Evolutionary conservation across 1,140 invertebrate genomes (phyloP), one percentile per base, ranked within the genome.

Genomic region (Drosophila ohnishii): DNA sequence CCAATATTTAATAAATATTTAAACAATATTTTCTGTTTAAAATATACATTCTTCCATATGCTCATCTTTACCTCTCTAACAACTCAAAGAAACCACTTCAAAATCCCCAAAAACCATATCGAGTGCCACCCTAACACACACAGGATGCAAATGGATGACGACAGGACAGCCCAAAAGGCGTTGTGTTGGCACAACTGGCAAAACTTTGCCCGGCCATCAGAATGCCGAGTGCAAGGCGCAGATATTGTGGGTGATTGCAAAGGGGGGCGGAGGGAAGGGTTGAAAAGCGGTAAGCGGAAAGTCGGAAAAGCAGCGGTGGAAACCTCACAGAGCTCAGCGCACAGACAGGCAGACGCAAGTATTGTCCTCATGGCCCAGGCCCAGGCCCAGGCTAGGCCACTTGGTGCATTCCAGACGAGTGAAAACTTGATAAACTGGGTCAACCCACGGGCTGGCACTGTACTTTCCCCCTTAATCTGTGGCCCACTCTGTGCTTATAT

Each of bases 381-480:
- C 48, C 50, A 53, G 16, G 11, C 11, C 30, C 50, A 22, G 19
- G 44, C 55, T 28, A 13, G 65, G 44, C 35, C 48, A 75, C 51
- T 75, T 75, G 61, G 47, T 34, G 62, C 50, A 58, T 78, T 73
- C 67, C 56, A 79, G 63, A 69, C 74, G 69, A 78, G 75, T 78
- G 65, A 78, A 80, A 75, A 75, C 60, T 78, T 78, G 74, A 69
- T 55, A 80, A 80, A 79, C 76, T 80, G 58, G 70, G 76, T 78
- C 63, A 80, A n/a, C 57, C 75, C 70, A 30, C 6, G 25, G 42
- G 50, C 16, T 35, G 45, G 45, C 28, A 28, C 47, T 16, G 19
- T 16, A 11, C 9, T 39, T 22, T 25, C 22, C 30, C 35, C 14
- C 22, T 7, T 13, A 35, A 59, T 34, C 62, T 35, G 3, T n/a